Conservation (phyloP, 2,113 vertebrate genomes). For the Pithys albifrons region DNA sequence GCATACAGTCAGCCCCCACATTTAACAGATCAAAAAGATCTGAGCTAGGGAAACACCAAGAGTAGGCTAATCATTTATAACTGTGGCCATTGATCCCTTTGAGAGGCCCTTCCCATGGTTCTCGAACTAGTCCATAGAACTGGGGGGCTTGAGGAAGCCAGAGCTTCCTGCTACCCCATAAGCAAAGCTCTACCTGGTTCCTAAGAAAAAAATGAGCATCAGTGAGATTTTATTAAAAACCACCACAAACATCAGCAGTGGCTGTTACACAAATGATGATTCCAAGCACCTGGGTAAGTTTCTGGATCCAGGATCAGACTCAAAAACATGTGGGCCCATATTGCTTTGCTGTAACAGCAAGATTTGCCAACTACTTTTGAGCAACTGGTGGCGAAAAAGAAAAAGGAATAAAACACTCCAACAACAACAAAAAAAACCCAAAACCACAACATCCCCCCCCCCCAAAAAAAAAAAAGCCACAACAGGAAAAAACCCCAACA, state of each 20-base stretch:
- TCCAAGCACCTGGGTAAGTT: neutral
- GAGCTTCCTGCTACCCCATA: neutral
- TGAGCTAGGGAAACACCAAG: neutral
- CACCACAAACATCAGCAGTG: neutral
- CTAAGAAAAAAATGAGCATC: neutral
- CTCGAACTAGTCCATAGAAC: neutral
- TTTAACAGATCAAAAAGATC: neutral
- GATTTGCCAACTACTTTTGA: conserved; percentile 14
- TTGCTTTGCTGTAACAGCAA: neutral
- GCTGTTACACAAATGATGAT: neutral
- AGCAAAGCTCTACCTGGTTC: neutral
- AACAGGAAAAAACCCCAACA: neutral
- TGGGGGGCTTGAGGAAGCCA: neutral
- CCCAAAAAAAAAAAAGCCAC: too few species aligned
- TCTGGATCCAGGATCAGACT: neutral
- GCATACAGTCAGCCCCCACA: rapidly evolving
- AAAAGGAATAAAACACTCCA: neutral
- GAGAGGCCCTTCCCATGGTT: neutral
- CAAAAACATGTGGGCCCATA: neutral
- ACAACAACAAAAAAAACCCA: neutral
- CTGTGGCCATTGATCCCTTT: neutral
- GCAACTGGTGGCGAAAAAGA: neutral
- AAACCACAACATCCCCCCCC: too few species aligned
- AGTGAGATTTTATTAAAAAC: neutral
- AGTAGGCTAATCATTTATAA: neutral